phyloP scores from a whole-genome alignment of 2,888 invertebrate genomes.

The Ochropleura leucogaster region DNA sequence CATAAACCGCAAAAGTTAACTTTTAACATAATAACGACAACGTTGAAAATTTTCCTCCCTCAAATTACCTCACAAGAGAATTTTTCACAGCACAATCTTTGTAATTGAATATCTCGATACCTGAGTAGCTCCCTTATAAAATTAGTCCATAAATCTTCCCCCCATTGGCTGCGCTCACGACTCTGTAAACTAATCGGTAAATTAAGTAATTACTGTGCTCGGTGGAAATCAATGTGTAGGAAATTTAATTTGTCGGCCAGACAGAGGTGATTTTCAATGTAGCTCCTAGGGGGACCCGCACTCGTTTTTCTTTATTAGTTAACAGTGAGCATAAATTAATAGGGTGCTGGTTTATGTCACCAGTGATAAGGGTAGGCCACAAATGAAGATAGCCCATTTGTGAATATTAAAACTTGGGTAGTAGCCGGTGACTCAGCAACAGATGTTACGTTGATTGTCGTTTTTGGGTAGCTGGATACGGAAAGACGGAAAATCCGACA shows the following conservation, averaged over 20 bases:
- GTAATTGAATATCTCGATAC: conserved; percentile 73
- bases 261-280: conserved; percentile 77
- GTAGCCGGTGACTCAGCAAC: conserved; percentile 47
- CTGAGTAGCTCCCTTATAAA: conserved; percentile 73
- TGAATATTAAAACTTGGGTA: conserved; percentile 58
- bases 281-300: conserved; percentile 71
- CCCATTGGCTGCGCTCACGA: conserved; percentile 77
- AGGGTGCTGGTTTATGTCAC: conserved; percentile 72
- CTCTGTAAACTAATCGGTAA: conserved; percentile 85
- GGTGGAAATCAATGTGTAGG: conserved; percentile 85
- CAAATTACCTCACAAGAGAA: conserved; percentile 51
- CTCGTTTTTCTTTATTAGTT: conserved; percentile 76
- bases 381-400: conserved; percentile 56
- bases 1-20: conserved; percentile 42
- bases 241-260: conserved; percentile 84
- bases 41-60: conserved; percentile 33
- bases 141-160: conserved; percentile 80
- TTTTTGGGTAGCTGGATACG: conserved; percentile 21
- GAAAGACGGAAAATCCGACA: conserved; percentile 15
- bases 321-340: conserved; percentile 69
- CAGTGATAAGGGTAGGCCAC: conserved; percentile 62
- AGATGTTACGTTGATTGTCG: conserved; percentile 42
- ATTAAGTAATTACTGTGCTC: conserved; percentile 85
- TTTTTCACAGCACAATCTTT: conserved; percentile 66
- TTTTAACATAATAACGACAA: conserved; percentile 47